phyloP scores from a whole-genome alignment of 2,888 invertebrate genomes.

The Xylota segnis region DNA sequence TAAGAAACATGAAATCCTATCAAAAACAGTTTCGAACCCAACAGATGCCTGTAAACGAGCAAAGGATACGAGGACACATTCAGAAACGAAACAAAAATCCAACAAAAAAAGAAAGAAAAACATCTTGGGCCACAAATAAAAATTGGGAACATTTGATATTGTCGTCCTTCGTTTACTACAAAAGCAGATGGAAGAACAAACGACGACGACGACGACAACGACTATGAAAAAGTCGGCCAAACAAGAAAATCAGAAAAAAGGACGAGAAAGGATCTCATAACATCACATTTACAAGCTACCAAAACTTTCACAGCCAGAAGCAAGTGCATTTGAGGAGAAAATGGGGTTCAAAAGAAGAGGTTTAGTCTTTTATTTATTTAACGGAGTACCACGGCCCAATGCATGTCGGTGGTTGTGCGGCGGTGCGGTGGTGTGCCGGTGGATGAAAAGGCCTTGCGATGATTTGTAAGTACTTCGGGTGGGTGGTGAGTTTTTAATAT shows the following conservation, averaged over 20 bases:
- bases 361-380: constrained; percentile 50
- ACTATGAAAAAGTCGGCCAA: constrained; percentile 32
- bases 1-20: constrained; percentile 58
- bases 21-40: constrained; percentile 68
- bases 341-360: constrained; percentile 44
- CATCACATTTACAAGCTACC: constrained; percentile 68
- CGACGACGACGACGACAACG: constrained; percentile 25
- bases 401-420: constrained; percentile 38
- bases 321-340: constrained; percentile 73
- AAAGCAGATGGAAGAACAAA: constrained; percentile 59
- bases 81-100: constrained; percentile 24
- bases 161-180: constrained; percentile 58
- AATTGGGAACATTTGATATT: constrained; percentile 72
- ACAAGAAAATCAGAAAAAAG: constrained; percentile 13
- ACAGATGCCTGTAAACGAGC: constrained; percentile 59
- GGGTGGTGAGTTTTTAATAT: constrained; percentile 47
- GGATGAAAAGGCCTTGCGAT: constrained; percentile 40
- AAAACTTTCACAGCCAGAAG: constrained; percentile 75
- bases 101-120: constrained; percentile 18
- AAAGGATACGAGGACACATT: constrained; percentile 55
- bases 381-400: constrained; percentile 19
- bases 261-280: constrained; percentile 51
- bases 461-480: constrained; percentile 48
- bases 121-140: constrained; percentile 62
- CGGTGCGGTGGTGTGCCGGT: neutral